phyloP scores from a whole-genome alignment of 2,797 vertebrate species.

The Arnoldichthys spilopterus region DNA sequence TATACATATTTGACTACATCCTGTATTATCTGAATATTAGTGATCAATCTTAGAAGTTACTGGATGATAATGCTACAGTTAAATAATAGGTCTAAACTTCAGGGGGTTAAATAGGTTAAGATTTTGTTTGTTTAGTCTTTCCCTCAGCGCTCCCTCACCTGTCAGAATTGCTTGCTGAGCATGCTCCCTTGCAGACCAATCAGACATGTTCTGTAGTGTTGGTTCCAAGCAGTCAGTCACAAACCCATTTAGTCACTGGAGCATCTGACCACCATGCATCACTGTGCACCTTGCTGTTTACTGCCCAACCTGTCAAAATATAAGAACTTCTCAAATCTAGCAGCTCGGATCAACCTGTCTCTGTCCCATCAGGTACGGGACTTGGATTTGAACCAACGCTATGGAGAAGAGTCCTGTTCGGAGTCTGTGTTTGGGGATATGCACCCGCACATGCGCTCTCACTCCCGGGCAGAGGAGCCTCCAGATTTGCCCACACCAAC shows the following conservation, averaged over 20 bases:
- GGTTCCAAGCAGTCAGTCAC: not conserved
- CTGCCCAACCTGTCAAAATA: slow-evolving; percentile 26
- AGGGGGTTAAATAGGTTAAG: not conserved
- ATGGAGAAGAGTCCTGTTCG: slow-evolving; percentile 83
- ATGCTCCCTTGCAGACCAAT: not conserved
- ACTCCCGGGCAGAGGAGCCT: slow-evolving; percentile 86
- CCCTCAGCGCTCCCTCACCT: not conserved
- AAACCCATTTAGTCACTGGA: not conserved
- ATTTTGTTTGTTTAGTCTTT: not conserved
- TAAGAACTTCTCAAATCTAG: not conserved
- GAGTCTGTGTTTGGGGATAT: slow-evolving; percentile 88
- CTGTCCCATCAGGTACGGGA: slow-evolving; percentile 81
- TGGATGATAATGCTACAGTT: too few species aligned
- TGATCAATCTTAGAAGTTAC: too few species aligned
- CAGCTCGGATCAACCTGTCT: slow-evolving; percentile 25
- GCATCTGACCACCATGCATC: slow-evolving; percentile 10
- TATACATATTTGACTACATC: too few species aligned
- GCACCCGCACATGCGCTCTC: slow-evolving; percentile 67
- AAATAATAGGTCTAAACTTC: not conserved
- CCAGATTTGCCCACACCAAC: slow-evolving; percentile 92
- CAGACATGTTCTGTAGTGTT: not conserved
- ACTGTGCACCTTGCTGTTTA: slow-evolving; percentile 1
- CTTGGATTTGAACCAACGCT: slow-evolving; percentile 88
- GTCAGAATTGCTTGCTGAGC: not conserved
- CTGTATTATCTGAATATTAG: too few species aligned